These are phyloP conservation scores for Hippocampus guttulatus DNA, from an alignment of 2,113 vertebrate species.

Conservation along the genomic window DNA sequence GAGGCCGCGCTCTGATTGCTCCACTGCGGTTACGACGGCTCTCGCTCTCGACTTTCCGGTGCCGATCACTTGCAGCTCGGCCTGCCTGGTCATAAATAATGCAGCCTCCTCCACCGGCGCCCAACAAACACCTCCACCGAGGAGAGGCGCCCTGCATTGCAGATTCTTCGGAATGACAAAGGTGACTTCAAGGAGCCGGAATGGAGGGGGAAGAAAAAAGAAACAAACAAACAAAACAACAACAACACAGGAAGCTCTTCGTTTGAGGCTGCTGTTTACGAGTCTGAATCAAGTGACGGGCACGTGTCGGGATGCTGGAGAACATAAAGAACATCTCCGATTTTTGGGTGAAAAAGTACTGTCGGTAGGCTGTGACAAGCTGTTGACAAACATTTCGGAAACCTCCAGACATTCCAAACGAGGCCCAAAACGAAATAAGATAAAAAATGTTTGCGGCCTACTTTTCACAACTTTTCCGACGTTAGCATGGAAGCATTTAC, in stretches of 20 bases:
- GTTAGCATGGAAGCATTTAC: background rate
- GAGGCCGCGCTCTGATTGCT: conserved; percentile 53
- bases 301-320: conserved; percentile 20
- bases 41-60: conserved; percentile 53
- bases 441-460: background rate
- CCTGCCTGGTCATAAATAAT: conserved; percentile 68
- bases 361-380: conserved; percentile 43
- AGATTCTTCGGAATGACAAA: conserved; percentile 47
- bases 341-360: conserved; percentile 40
- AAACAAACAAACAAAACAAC: background rate
- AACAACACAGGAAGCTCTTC: conserved; percentile 27
- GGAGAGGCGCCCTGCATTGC: conserved; percentile 51
- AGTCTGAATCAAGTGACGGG: conserved; percentile 7
- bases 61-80: conserved; percentile 53
- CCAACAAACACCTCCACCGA: conserved; percentile 58
- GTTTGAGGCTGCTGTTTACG: conserved; percentile 41
- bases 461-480: conserved; percentile 3
- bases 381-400: background rate
- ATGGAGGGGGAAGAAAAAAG: background rate
- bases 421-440: background rate
- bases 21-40: conserved; percentile 30
- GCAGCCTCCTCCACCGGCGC: conserved; percentile 55
- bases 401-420: background rate
- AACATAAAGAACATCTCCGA: conserved; percentile 25
- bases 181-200: conserved; percentile 63